These are phyloP conservation scores for Trisateles emortualis DNA, from an alignment of 2,888 invertebrate genomes.

Conservation along the genomic window DNA sequence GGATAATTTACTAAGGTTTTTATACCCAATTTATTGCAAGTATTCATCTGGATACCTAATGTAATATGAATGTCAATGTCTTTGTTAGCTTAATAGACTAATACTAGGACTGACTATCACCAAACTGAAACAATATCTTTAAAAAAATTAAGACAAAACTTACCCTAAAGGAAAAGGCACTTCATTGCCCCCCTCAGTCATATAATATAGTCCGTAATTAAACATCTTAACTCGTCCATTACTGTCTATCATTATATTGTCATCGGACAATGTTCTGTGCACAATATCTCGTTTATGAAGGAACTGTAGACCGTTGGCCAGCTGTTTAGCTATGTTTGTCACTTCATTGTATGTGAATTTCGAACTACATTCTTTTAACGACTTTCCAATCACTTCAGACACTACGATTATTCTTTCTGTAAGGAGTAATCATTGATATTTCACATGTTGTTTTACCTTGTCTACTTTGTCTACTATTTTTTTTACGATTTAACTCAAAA, in stretches of 20 bases:
- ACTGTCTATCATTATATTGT: constrained; percentile 93
- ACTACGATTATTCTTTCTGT: constrained; percentile 94
- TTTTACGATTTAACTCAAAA: no score
- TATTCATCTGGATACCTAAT: no score
- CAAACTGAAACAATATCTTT: no score
- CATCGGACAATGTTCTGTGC: constrained; percentile 93
- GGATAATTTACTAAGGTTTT: no score
- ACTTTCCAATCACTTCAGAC: constrained; percentile 91
- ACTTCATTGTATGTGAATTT: constrained; percentile 82
- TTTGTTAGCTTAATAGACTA: no score
- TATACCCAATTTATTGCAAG: no score
- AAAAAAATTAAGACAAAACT: constrained; percentile 43
- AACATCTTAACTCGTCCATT: constrained; percentile 93
- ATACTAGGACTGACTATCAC: no score
- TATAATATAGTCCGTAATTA: constrained; percentile 97
- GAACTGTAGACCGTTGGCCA: constrained; percentile 90
- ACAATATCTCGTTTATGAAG: constrained; percentile 91
- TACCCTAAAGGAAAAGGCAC: constrained; percentile 96
- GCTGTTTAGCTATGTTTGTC: constrained; percentile 90
- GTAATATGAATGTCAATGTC: no score
- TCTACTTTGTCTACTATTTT: no score
- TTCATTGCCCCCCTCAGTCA: constrained; percentile 95
- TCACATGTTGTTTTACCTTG: no score
- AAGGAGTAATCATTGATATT: no score
- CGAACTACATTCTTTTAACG: constrained; percentile 85